Evolutionary conservation across 2,888 invertebrate genomes (phyloP).

Genomic region (Taphrorychus bicolor): DNA sequence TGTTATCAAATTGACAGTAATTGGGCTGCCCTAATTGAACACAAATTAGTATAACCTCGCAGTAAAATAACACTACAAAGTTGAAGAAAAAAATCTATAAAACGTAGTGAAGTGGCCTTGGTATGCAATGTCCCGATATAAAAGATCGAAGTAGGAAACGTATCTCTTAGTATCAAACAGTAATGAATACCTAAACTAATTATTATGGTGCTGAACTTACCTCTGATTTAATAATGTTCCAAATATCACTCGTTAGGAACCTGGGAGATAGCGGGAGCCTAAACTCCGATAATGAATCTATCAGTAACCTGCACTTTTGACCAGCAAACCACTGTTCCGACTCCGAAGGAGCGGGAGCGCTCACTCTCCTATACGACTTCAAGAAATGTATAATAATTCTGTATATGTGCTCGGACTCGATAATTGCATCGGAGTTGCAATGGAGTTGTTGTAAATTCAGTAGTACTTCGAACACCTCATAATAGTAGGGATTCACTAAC

Average conservation of each 20-base stretch:
- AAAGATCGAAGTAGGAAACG: too few relatives aligned
- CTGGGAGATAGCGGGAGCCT: conserved; percentile 61
- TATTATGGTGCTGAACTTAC: conserved; percentile 9
- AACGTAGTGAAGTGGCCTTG: too few relatives aligned
- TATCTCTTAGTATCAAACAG: neutral
- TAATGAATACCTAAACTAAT: neutral
- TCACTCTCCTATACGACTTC: conserved; percentile 54
- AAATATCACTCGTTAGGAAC: conserved; percentile 55
- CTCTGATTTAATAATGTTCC: conserved; percentile 55
- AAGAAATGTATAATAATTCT: conserved; percentile 51
- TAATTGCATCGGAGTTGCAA: neutral
- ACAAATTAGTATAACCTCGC: too few relatives aligned
- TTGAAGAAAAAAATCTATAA: too few relatives aligned
- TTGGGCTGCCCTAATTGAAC: too few relatives aligned
- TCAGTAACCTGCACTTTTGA: conserved; percentile 56
- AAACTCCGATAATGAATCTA: conserved; percentile 61
- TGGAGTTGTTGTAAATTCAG: neutral
- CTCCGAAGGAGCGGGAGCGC: conserved; percentile 60
- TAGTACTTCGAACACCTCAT: conserved; percentile 62
- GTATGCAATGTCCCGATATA: too few relatives aligned
- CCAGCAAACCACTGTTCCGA: conserved; percentile 60
- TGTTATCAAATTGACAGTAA: too few relatives aligned
- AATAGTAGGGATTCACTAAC: conserved; percentile 63
- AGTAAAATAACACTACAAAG: too few relatives aligned
- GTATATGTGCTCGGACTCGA: conserved; percentile 37